Evolutionary conservation across 2,113 vertebrate genomes (phyloP), one percentile per base, ranked within the genome.

Genomic region (Macquaria australasica): DNA sequence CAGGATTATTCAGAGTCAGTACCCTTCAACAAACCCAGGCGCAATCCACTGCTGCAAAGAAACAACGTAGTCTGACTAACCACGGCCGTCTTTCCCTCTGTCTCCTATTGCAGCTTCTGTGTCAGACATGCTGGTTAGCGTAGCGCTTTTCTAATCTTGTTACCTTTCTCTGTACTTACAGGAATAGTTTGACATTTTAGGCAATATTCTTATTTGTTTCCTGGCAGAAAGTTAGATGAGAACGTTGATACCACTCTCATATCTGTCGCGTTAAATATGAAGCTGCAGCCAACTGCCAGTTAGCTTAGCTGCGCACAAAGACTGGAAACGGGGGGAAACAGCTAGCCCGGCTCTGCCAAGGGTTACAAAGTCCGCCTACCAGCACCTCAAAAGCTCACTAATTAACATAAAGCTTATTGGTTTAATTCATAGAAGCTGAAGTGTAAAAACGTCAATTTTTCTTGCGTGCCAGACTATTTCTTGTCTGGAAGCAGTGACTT

Each of bases 1-100:
- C 82, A 60, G 93, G 94, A 94, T 95, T 94, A 94, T 92, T 93
- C 88, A 83, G 90, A 93, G 91, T 95, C 93, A 94, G 90, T 92
- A 90, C 92, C 81, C 89, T 72, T 84, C 88, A 84, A 93, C 90
- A 91, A 91, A 92, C 91, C 77, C 82, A 84, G 79, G 70, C 85
- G 28, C 28, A 31, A 31, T 31, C 28, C 28, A 31, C 81, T 72
- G 74, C 87, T 51, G 83, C 81, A 74, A 81, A 87, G 83, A 88
- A 85, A 83, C 81, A 80, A 78, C 77, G 58, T 68, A 66, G 79
- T 82, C 64, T n/a, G 69, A 77, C 74, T 53, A 56, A 68, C 85
- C 76, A 51, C 50, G 39, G 79, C 86, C 74, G 62, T 71, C 88
- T 51, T 60, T n/a, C 56, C n/a, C 73, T 73, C 83, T 37, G 10